A percentile compares a stretch with the other conserved stretches of the same genome.
These are phyloP conservation scores for Catostomus latipinnis DNA, from an alignment of 2,797 vertebrate species.

Conservation along the genomic window DNA sequence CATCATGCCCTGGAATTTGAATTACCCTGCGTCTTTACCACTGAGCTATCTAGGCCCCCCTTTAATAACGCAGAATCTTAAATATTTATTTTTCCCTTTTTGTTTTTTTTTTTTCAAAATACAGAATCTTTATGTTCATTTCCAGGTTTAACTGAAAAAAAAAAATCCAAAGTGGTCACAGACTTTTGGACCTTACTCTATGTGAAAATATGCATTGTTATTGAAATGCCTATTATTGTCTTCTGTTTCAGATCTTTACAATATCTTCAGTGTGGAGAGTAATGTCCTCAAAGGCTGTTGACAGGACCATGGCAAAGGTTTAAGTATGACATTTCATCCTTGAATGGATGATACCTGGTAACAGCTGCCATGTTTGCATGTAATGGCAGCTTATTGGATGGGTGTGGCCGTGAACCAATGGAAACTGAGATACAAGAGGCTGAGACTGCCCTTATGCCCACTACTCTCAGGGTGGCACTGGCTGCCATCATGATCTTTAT, in stretches of 20 bases:
- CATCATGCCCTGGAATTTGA: too few species aligned
- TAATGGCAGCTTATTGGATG: constrained; percentile 76
- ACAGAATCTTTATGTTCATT: too few species aligned
- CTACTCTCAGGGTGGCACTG: constrained; percentile 80
- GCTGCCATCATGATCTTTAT: constrained; percentile 83
- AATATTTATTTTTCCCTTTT: too few species aligned
- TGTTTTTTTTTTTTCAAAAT: too few species aligned
- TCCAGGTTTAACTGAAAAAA: too few species aligned
- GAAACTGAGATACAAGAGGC: constrained; percentile 57
- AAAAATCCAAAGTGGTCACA: too few species aligned
- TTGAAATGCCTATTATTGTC: neutral
- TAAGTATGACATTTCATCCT: constrained; percentile 34
- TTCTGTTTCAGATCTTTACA: constrained; percentile 49
- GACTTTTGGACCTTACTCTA: neutral
- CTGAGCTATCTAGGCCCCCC: too few species aligned
- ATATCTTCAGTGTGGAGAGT: constrained; percentile 49
- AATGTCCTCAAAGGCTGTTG: constrained; percentile 24
- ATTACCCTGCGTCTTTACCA: too few species aligned
- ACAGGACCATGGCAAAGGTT: constrained; percentile 32
- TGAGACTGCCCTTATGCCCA: constrained; percentile 70
- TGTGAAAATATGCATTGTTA: neutral
- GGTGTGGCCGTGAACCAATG: constrained; percentile 66
- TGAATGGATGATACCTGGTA: constrained; percentile 54
- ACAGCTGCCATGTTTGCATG: constrained; percentile 70
- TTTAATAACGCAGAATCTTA: too few species aligned